These are phyloP conservation scores for Elephas maximus DNA, from an alignment of 2,113 vertebrate genomes.

Conservation along the genomic window DNA sequence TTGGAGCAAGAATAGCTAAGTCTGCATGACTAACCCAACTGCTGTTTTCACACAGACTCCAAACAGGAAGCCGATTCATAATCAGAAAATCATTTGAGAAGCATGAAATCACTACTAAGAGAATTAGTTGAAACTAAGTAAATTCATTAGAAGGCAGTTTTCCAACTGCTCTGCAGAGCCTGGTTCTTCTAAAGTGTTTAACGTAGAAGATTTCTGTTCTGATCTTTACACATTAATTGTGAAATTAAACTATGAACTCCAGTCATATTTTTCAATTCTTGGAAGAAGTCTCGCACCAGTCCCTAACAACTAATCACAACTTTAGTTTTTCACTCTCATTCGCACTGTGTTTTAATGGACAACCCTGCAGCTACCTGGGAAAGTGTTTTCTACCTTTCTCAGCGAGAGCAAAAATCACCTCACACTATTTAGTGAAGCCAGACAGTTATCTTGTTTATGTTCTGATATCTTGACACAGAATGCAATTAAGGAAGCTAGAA, in stretches of 20 bases:
- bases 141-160: constrained; percentile 34
- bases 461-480: constrained; percentile 43
- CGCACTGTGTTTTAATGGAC: constrained; percentile 62
- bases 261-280: constrained; percentile 35
- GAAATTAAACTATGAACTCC: neutral
- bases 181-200: constrained; percentile 8
- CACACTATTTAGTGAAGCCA: constrained; percentile 18
- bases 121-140: constrained; percentile 14
- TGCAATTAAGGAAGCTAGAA: constrained; percentile 16
- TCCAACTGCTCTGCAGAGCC: neutral
- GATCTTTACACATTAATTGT: neutral
- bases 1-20: neutral
- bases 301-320: neutral
- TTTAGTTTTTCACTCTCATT: constrained; percentile 59
- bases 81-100: constrained; percentile 39
- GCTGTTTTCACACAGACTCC: neutral
- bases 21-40: neutral
- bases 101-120: constrained; percentile 37
- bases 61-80: neutral
- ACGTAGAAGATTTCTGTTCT: neutral
- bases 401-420: neutral
- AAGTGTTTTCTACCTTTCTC: constrained; percentile 54
- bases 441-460: constrained; percentile 59
- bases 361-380: neutral
- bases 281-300: neutral